Evolutionary conservation across 2,888 invertebrate species (phyloP).

Genomic region (Omphaloscelis lunosa): DNA sequence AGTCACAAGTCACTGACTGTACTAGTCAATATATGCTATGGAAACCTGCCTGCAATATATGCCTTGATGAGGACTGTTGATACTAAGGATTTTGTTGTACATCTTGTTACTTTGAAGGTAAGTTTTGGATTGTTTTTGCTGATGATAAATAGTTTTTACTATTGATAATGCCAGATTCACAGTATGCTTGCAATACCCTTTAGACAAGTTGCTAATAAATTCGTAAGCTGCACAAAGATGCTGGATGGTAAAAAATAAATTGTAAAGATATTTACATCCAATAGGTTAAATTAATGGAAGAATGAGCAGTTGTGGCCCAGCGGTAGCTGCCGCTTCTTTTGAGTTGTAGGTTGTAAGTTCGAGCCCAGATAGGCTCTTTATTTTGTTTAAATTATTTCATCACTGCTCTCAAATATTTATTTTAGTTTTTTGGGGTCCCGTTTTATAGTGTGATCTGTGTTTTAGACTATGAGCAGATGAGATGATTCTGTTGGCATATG

Average conservation of each 20-base stretch:
- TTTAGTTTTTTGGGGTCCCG: no score
- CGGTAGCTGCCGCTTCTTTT: no score
- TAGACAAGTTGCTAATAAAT: background rate
- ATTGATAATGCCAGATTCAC: background rate
- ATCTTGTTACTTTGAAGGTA: slow-evolving; percentile 91
- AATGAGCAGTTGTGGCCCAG: background rate
- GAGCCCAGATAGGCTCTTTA: no score
- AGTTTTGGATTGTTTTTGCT: background rate
- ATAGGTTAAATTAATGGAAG: background rate
- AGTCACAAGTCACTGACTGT: slow-evolving; percentile 92
- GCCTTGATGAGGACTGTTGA: slow-evolving; percentile 93
- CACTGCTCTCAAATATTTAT: no score
- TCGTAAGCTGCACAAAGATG: no score
- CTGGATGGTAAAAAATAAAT: background rate
- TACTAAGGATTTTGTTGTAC: slow-evolving; percentile 92
- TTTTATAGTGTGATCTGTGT: no score
- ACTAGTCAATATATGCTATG: slow-evolving; percentile 94
- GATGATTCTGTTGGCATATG: no score
- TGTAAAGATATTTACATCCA: background rate
- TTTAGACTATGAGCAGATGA: no score
- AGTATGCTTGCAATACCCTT: background rate
- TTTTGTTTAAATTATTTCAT: no score
- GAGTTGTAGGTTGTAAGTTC: no score
- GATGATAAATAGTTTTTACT: background rate
- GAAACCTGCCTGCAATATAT: slow-evolving; percentile 94